Evolutionary conservation across 2,888 invertebrate genomes (phyloP).

Genomic region (Hypselothyrea guttata): DNA sequence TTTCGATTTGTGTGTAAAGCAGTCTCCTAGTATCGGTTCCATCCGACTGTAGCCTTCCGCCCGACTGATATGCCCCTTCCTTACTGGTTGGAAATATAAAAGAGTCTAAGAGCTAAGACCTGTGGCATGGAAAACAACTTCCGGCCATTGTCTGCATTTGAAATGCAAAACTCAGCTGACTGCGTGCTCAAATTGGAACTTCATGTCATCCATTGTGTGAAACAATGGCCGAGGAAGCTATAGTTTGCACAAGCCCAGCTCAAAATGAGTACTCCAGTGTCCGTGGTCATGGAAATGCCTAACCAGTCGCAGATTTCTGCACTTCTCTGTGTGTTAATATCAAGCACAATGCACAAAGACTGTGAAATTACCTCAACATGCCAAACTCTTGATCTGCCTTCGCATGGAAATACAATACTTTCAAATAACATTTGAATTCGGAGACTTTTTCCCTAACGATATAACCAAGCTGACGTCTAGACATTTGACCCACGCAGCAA

Average conservation of each 20-base stretch:
- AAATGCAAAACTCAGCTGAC: slow-evolving; percentile 40
- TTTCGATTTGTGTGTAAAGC: too few relatives aligned
- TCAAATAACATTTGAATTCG: too few relatives aligned
- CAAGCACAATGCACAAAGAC: slow-evolving; percentile 15
- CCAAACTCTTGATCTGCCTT: too few relatives aligned
- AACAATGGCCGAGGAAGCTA: slow-evolving; percentile 51
- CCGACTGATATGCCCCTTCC: too few relatives aligned
- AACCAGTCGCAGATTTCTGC: not conserved
- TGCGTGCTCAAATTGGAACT: slow-evolving; percentile 40
- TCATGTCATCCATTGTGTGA: slow-evolving; percentile 36
- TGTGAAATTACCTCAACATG: too few relatives aligned
- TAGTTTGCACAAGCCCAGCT: slow-evolving; percentile 38
- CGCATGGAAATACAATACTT: too few relatives aligned
- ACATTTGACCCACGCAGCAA: too few relatives aligned
- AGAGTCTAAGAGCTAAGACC: slow-evolving; percentile 22
- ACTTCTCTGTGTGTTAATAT: not conserved
- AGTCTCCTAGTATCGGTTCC: too few relatives aligned
- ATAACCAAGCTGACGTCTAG: too few relatives aligned
- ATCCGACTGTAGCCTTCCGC: too few relatives aligned
- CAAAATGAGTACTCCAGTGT: slow-evolving; percentile 30
- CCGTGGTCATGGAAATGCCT: slow-evolving; percentile 22
- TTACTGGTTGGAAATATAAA: too few relatives aligned
- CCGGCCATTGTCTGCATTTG: slow-evolving; percentile 47
- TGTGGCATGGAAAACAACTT: slow-evolving; percentile 35
- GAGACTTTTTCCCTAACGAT: slow-evolving; percentile 6